Evolutionary conservation across 1,140 invertebrate species (phyloP).

Genomic region (Lasioglossum baleicum): DNA sequence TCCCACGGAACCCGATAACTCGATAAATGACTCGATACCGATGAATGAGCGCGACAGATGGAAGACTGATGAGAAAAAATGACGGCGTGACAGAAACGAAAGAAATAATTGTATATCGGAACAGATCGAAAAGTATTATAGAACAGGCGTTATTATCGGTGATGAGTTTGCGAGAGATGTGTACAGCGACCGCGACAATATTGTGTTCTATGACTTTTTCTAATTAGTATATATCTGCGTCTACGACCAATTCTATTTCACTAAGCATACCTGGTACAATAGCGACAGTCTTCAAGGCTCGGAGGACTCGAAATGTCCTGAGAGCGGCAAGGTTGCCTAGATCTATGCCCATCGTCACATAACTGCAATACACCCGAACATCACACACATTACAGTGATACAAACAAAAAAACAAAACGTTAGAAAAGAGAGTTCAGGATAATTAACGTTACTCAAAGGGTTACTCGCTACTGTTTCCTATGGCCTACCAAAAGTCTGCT

Average conservation of each 20-base stretch:
- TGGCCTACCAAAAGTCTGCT: conserved; percentile 61
- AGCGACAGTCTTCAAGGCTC: conserved; percentile 99
- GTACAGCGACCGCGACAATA: conserved; percentile 46
- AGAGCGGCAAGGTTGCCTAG: conserved; percentile 98
- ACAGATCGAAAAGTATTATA: not conserved
- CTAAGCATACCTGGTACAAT: conserved; percentile 96
- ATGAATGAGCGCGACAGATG: not conserved
- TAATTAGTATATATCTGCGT: conserved; percentile 47
- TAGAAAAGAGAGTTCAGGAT: conserved; percentile 12
- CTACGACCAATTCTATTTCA: conserved; percentile 67
- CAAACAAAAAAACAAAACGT: conserved; percentile 70
- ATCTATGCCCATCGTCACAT: conserved; percentile 99
- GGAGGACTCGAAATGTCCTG: conserved; percentile 98
- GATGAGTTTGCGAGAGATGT: conserved; percentile 43
- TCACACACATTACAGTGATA: conserved; percentile 80
- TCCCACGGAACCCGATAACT: not conserved
- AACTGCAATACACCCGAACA: conserved; percentile 88
- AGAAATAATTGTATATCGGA: not conserved
- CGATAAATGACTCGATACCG: not conserved
- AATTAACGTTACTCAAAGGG: conserved; percentile 55
- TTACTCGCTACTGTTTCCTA: conserved; percentile 62
- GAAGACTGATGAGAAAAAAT: not conserved
- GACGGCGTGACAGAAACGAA: not conserved
- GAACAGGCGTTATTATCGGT: conserved; percentile 31
- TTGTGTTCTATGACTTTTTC: conserved; percentile 44